Percentiles rank a stretch among this genome's conserved stretches.
These are phyloP conservation scores for Agrilus mali DNA, from an alignment of 2,888 invertebrate species.

Conservation along the genomic window DNA sequence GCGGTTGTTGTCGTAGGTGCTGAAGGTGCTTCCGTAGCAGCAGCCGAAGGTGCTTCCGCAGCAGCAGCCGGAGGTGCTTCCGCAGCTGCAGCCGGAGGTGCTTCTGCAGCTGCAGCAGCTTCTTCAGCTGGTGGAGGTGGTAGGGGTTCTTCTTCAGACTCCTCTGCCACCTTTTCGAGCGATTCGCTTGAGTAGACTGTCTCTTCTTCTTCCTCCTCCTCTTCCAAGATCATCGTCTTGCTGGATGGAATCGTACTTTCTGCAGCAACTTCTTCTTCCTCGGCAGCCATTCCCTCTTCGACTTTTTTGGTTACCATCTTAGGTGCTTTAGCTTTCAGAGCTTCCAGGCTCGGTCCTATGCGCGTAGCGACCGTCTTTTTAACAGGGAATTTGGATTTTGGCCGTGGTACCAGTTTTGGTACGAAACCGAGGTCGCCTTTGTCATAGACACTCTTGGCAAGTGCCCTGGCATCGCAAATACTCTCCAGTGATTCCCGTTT, in stretches of 20 bases:
- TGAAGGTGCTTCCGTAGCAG: neutral
- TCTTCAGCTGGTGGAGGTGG: neutral
- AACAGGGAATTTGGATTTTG: conserved; percentile 22
- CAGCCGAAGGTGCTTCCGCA: neutral
- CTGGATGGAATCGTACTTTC: neutral
- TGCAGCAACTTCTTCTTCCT: conserved; percentile 12
- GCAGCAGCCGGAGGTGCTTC: neutral
- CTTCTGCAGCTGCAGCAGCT: neutral
- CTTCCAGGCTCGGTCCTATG: conserved; percentile 21
- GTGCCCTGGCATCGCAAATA: too few species aligned
- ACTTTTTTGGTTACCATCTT: conserved; percentile 22
- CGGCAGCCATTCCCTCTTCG: conserved; percentile 28
- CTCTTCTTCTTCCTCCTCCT: too few species aligned
- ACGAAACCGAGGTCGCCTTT: conserved; percentile 56
- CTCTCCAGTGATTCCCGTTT: too few species aligned
- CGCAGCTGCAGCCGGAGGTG: neutral
- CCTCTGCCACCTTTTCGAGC: neutral
- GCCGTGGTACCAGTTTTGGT: conserved; percentile 35
- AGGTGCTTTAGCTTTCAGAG: conserved; percentile 18
- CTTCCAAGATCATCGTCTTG: too few species aligned
- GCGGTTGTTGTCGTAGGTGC: neutral
- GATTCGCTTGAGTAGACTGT: too few species aligned
- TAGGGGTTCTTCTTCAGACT: neutral
- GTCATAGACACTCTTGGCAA: conserved; percentile 38
- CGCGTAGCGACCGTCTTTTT: conserved; percentile 21